Evolutionary conservation across 2,888 invertebrate genomes (phyloP).

Genomic region (Hypercompe scribonia): DNA sequence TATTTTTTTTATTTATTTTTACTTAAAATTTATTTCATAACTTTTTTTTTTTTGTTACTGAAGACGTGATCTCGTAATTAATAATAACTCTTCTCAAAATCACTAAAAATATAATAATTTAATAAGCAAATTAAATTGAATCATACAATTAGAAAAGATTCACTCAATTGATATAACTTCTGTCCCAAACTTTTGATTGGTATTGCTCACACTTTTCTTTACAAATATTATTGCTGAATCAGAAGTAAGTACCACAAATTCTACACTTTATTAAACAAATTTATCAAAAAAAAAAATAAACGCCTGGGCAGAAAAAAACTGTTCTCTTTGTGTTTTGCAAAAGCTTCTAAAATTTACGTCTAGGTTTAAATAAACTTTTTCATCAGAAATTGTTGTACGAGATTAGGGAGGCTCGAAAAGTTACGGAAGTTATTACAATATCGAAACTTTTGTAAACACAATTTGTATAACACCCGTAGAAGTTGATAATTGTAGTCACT

Average conservation of each 20-base stretch:
- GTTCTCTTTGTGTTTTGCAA: neutral
- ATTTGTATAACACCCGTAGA: constrained; percentile 23
- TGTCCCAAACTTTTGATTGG: neutral
- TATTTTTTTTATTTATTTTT: neutral
- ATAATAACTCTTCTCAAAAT: too few relatives aligned
- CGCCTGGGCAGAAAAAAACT: neutral
- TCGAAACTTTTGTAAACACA: constrained; percentile 36
- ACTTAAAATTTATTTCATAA: too few relatives aligned
- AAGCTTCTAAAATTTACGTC: neutral
- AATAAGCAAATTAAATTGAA: too few relatives aligned
- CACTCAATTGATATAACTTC: neutral
- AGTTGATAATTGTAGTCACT: constrained; percentile 11
- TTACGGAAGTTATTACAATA: constrained; percentile 23
- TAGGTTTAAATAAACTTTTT: neutral
- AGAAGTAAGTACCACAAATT: neutral
- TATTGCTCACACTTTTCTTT: neutral
- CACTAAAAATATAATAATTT: too few relatives aligned
- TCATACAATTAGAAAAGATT: neutral
- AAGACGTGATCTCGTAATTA: too few relatives aligned
- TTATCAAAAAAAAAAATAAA: neutral
- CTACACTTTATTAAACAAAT: neutral
- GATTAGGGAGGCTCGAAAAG: constrained; percentile 8
- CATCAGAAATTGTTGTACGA: neutral
- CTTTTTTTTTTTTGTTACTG: too few relatives aligned
- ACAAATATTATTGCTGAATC: neutral